A percentile compares a stretch with the other conserved stretches of the same genome.
phyloP scores from a whole-genome alignment of 1,140 invertebrate genomes.

The Melanaphis sacchari region DNA sequence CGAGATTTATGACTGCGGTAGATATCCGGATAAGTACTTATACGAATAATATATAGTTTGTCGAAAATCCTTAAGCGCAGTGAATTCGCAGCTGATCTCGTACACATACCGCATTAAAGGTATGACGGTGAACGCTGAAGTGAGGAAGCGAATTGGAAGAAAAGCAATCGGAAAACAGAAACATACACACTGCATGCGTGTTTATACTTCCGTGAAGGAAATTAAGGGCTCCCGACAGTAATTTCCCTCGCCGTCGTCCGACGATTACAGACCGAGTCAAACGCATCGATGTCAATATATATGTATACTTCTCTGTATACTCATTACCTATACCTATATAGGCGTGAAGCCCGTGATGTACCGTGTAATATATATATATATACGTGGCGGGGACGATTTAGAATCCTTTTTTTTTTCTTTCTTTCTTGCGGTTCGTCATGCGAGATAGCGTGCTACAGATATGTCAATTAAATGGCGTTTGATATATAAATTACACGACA shows the following conservation, averaged over 20 bases:
- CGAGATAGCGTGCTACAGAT: slow-evolving; percentile 39
- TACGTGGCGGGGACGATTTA: neutral
- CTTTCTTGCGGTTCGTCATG: slow-evolving; percentile 22
- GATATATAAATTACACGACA: neutral
- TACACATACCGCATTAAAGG: neutral
- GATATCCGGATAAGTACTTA: too few species aligned
- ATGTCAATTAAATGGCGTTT: neutral
- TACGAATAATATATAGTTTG: neutral
- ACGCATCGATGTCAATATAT: neutral
- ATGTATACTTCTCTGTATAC: neutral
- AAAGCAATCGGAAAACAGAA: neutral
- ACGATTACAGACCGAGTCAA: neutral
- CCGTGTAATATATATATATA: too few species aligned
- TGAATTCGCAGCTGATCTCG: neutral
- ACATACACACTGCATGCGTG: neutral
- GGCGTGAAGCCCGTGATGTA: neutral
- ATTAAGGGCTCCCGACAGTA: slow-evolving; percentile 7
- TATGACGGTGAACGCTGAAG: too few species aligned
- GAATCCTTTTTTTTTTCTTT: slow-evolving; percentile 33
- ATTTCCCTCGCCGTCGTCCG: neutral
- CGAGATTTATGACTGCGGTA: too few species aligned
- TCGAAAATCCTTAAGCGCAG: neutral
- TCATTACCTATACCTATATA: neutral
- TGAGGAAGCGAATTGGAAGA: neutral
- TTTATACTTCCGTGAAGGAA: neutral